These are phyloP conservation scores for Astyanax mexicanus DNA, from an alignment of 2,797 vertebrate species.

Conservation along the genomic window DNA sequence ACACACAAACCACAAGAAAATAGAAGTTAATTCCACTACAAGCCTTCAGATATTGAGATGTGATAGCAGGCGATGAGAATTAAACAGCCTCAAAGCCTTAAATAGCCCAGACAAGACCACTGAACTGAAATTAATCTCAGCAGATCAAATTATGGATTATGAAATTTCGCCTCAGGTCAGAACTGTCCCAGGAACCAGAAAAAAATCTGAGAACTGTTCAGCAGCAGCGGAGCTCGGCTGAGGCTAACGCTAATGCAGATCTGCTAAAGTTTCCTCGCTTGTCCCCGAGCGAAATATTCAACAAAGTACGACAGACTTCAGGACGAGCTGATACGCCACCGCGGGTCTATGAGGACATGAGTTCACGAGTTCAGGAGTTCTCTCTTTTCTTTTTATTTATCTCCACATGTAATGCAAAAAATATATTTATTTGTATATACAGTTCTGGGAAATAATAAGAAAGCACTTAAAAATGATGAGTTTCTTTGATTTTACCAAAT, in stretches of 20 bases:
- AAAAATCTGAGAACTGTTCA: neutral
- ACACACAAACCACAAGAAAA: neutral
- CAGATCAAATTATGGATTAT: slow-evolving; percentile 34
- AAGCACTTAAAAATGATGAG: too few relatives aligned
- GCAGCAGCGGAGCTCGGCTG: too few relatives aligned
- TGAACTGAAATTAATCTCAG: slow-evolving; percentile 35
- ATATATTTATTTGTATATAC: too few relatives aligned
- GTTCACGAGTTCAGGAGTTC: too few relatives aligned
- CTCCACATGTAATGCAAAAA: too few relatives aligned
- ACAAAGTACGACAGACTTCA: neutral
- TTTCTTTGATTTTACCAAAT: too few relatives aligned
- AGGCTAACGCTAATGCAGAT: neutral
- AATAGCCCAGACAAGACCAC: slow-evolving; percentile 9
- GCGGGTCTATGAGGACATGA: too few relatives aligned
- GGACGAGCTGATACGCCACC: too few relatives aligned
- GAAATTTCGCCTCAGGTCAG: slow-evolving; percentile 13
- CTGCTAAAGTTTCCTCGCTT: neutral
- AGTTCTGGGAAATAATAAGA: too few relatives aligned
- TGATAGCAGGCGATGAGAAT: slow-evolving; percentile 32
- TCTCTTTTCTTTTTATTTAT: too few relatives aligned
- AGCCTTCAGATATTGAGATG: slow-evolving; percentile 7
- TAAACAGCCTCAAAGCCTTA: slow-evolving; percentile 8
- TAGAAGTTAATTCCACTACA: neutral
- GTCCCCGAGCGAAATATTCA: slow-evolving; percentile 3
- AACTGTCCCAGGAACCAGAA: slow-evolving; percentile 12